Evolutionary conservation across 1,140 invertebrate genomes (phyloP), one percentile per base, ranked within the genome.

Genomic region (Drosophila quadrilineata): DNA sequence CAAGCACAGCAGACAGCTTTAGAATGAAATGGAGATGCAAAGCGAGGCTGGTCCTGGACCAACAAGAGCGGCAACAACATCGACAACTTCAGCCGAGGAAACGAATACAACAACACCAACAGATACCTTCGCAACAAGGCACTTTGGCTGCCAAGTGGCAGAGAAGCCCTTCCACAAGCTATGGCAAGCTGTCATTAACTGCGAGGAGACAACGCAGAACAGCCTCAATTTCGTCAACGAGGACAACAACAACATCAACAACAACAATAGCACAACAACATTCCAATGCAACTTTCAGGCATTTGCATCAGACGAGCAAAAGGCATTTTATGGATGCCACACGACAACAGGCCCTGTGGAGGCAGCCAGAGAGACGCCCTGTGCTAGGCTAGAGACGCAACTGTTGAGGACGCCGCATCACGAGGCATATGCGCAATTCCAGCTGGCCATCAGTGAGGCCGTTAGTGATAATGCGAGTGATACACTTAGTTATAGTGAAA

Each of bases 11-110:
- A 43, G 48, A 88, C 85, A 74, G 87, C 87, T 87, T 85, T 80
- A 87, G 68, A 87, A 88, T 88, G 87, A 88, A 85, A 88, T 88
- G 87, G 87, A 85, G 84, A 71, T 88, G 87, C 87, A 87, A 87
- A 84, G 72, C 66, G 64, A 65, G 59, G 62, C 80, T 85, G 87
- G 87, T 87, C 77, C 49, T 82, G 67, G 82, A 88, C 87, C 86
- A 85, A 80, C 53, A 63, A 66, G 68, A 71, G 24, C 56, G 66
- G 10, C 63, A 65, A 12, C 52, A 45, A 21, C 53, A 19, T 9
- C 62, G 36, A 19, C 50, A 68, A n/a, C n/a, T n/a, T n/a, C n/a
- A n/a, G n/a, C n/a, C n/a, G 36, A 19, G 6, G 40, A 41, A 62
- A 19, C 45, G 33, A 31, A 28, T 67, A 16, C 58, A 29, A 19